Evolutionary conservation across 2,113 vertebrate genomes (phyloP).

Genomic region (Callipepla squamata): DNA sequence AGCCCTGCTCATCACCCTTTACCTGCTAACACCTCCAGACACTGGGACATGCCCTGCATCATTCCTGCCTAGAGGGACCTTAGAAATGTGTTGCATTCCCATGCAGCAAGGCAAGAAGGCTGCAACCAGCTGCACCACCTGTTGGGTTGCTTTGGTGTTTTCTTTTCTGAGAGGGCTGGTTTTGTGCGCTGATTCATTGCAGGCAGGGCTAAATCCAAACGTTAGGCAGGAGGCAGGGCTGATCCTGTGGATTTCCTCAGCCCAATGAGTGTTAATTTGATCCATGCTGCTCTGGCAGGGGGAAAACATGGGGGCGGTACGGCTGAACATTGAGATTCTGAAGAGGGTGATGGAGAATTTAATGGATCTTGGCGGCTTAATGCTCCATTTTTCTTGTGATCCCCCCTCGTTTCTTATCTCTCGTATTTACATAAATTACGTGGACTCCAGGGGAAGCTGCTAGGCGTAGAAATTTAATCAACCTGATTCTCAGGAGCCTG

Average conservation of each 20-base stretch:
- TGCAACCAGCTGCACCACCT: not conserved
- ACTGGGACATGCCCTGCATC: not conserved
- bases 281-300: constrained; percentile 18
- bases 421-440: constrained; percentile 67
- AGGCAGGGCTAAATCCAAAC: not conserved
- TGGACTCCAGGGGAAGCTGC: constrained; percentile 62
- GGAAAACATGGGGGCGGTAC: not conserved
- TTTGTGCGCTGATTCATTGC: not conserved
- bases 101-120: not conserved
- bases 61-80: not conserved
- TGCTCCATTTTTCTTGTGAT: constrained; percentile 64
- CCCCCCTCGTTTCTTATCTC: constrained; percentile 60
- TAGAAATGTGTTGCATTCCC: not conserved
- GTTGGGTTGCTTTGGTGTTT: not conserved
- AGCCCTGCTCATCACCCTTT: not conserved
- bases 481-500: constrained; percentile 53
- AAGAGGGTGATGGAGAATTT: constrained; percentile 63
- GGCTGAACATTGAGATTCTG: constrained; percentile 19
- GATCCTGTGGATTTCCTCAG: constrained; percentile 36
- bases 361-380: constrained; percentile 69
- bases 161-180: not conserved
- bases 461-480: constrained; percentile 62
- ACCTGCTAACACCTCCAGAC: accelerated
- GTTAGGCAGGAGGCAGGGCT: not conserved
- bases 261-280: constrained; percentile 4